phyloP scores from a whole-genome alignment of 2,797 vertebrate species.

The Agapornis canus region DNA sequence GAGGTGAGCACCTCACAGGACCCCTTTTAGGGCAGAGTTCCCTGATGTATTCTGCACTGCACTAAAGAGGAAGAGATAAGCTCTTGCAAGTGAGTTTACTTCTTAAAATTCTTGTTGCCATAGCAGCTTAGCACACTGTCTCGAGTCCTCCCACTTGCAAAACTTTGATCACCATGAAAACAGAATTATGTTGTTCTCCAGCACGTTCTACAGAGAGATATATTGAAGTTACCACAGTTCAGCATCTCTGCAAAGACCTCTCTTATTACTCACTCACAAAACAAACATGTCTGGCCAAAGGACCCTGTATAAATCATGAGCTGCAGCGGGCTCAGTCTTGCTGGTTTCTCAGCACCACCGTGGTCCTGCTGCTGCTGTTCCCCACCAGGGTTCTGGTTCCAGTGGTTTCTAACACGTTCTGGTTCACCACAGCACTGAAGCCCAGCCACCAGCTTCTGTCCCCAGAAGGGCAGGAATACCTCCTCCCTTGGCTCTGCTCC shows the following conservation, averaged over 20 bases:
- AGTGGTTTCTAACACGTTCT: not conserved
- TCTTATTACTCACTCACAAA: not conserved
- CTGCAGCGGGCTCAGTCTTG: not conserved
- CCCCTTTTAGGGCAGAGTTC: not conserved
- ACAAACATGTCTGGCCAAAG: not conserved
- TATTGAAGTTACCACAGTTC: slow-evolving; percentile 47
- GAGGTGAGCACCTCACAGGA: not conserved
- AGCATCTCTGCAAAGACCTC: slow-evolving; percentile 46
- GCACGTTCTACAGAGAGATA: slow-evolving; percentile 33
- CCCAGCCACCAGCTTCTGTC: not conserved
- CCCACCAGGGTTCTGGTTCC: slow-evolving; percentile 3
- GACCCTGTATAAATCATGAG: not conserved
- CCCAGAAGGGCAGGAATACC: not conserved
- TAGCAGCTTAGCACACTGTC: slow-evolving; percentile 69
- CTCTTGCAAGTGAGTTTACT: slow-evolving; percentile 60
- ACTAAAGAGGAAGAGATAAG: slow-evolving; percentile 28
- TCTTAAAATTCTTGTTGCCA: slow-evolving; percentile 75
- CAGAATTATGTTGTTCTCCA: slow-evolving; percentile 65
- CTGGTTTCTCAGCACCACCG: not conserved
- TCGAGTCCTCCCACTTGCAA: slow-evolving; percentile 39
- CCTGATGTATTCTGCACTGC: not conserved
- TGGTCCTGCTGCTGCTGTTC: not conserved
- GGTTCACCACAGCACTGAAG: not conserved
- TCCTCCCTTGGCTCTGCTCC: not conserved
- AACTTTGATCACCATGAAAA: slow-evolving; percentile 75